Percentiles rank a stretch among this genome's conserved stretches.
These are phyloP conservation scores for Macrophya annulata DNA, from an alignment of 2,888 invertebrate species.

Conservation along the genomic window DNA sequence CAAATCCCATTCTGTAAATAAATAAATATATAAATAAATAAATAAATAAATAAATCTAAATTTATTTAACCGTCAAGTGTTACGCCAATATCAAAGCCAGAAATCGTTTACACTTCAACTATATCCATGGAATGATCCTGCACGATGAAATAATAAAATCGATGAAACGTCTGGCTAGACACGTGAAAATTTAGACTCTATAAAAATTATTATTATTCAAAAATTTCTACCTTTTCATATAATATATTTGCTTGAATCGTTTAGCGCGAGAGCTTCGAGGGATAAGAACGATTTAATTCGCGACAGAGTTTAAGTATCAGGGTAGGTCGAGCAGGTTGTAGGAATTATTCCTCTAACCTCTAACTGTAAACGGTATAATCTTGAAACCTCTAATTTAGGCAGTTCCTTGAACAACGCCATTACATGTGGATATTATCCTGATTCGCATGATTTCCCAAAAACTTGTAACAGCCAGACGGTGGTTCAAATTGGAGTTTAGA, in stretches of 20 bases:
- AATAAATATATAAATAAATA: constrained; percentile 65
- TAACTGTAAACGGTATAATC: constrained; percentile 31
- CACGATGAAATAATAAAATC: background rate
- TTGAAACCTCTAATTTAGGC: constrained; percentile 25
- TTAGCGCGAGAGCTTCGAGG: background rate
- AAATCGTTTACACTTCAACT: background rate
- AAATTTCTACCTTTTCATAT: background rate
- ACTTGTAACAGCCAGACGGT: constrained; percentile 34
- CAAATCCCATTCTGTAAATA: constrained; percentile 87
- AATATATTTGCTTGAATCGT: background rate
- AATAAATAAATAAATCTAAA: background rate
- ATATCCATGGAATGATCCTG: background rate
- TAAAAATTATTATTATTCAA: background rate
- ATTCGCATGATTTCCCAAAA: constrained; percentile 46
- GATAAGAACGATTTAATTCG: constrained; percentile 18
- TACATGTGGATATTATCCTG: constrained; percentile 29
- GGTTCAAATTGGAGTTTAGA: constrained; percentile 44
- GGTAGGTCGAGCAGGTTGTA: constrained; percentile 10
- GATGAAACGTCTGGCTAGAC: background rate
- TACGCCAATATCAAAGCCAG: background rate
- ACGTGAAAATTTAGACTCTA: background rate
- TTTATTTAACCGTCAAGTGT: background rate
- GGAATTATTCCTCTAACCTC: background rate
- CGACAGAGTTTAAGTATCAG: constrained; percentile 32
- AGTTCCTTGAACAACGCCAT: constrained; percentile 28